phyloP scores from a whole-genome alignment of 2,797 vertebrate genomes.

The Danio aesculapii region DNA sequence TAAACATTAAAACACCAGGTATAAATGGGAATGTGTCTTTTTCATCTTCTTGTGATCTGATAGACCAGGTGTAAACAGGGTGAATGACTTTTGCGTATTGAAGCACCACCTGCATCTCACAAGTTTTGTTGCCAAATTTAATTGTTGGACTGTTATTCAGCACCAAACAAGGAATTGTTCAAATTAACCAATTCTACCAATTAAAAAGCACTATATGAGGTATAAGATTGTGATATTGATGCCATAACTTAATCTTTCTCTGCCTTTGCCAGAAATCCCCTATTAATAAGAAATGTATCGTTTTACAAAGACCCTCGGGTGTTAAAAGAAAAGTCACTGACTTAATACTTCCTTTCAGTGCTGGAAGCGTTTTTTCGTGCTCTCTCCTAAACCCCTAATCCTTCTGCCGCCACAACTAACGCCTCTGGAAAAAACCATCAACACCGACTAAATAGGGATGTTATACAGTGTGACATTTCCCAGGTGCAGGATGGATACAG shows the following conservation, averaged over 20 bases:
- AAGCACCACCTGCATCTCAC: too few species aligned
- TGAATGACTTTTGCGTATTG: too few species aligned
- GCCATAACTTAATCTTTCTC: conserved; percentile 70
- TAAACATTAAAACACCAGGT: too few species aligned
- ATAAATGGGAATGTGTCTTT: too few species aligned
- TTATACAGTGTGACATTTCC: conserved; percentile 63
- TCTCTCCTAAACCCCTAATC: conserved; percentile 76
- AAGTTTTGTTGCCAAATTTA: not conserved
- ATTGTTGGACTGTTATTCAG: not conserved
- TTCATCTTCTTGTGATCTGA: too few species aligned
- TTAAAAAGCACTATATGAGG: not conserved
- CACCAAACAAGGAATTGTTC: not conserved
- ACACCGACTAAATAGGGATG: conserved; percentile 71
- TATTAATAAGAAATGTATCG: conserved; percentile 74
- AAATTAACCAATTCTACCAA: too few species aligned
- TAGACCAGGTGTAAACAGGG: too few species aligned
- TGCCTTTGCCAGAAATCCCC: conserved; percentile 67
- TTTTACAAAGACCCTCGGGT: conserved; percentile 70
- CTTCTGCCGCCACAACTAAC: conserved; percentile 77
- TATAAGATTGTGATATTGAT: conserved; percentile 8
- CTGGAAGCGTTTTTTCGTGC: conserved; percentile 69
- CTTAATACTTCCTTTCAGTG: conserved; percentile 77
- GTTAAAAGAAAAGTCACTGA: conserved; percentile 71
- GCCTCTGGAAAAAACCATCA: conserved; percentile 68
- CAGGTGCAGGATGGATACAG: conserved; percentile 64